Conservation (phyloP, 2,888 invertebrate species). For the Cosmorhoe ocellata region DNA sequence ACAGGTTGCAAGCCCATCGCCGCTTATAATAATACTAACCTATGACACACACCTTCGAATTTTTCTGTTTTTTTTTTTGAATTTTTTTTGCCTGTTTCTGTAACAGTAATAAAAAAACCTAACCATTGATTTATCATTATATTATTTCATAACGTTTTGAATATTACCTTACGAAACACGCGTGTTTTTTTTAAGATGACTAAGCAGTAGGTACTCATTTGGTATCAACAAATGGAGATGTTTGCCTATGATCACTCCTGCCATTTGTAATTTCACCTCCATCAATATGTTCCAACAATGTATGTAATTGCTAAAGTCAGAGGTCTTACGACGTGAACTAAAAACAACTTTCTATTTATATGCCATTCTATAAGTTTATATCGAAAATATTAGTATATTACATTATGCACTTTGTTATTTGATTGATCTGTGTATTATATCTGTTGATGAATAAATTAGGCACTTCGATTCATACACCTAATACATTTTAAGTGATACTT, state of each 20-base stretch:
- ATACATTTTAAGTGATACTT: too few species aligned
- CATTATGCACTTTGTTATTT: slow-evolving; percentile 28
- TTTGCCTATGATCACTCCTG: slow-evolving; percentile 34
- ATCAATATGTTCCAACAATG: slow-evolving; percentile 50
- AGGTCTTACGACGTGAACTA: slow-evolving; percentile 41
- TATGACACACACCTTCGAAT: too few species aligned
- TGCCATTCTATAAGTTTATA: slow-evolving; percentile 35
- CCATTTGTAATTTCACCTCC: slow-evolving; percentile 41
- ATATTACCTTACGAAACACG: slow-evolving; percentile 9
- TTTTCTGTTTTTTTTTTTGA: too few species aligned
- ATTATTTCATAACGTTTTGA: neutral
- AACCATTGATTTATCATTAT: too few species aligned
- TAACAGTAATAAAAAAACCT: too few species aligned
- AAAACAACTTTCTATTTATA: slow-evolving; percentile 39
- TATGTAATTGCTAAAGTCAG: slow-evolving; percentile 60
- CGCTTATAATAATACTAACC: too few species aligned
- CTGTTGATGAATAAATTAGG: slow-evolving; percentile 2
- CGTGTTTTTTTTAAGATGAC: slow-evolving; percentile 28
- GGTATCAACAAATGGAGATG: slow-evolving; percentile 42
- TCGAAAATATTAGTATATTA: slow-evolving; percentile 35
- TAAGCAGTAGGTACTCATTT: slow-evolving; percentile 40
- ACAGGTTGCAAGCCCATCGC: too few species aligned
- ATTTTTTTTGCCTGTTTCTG: too few species aligned
- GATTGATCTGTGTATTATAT: slow-evolving; percentile 38
- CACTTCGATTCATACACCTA: too few species aligned